Conservation (phyloP, 2,113 vertebrate species). For the Procapra przewalskii region DNA sequence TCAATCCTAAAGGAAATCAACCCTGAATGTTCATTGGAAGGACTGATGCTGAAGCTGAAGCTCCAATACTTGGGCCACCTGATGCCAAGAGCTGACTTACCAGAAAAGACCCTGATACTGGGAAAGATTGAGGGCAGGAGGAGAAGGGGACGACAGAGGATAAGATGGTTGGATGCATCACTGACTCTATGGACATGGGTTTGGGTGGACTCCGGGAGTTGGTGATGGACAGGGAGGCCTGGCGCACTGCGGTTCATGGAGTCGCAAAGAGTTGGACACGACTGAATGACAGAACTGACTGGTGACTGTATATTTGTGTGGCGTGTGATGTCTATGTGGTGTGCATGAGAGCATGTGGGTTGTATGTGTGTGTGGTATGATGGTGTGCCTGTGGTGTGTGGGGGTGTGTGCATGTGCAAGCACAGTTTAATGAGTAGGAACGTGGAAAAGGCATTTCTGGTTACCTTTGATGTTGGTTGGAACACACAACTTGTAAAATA, state of each 20-base stretch:
- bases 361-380: background rate
- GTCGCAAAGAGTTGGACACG: too few species aligned
- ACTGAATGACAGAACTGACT: background rate
- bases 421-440: background rate
- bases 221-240: background rate
- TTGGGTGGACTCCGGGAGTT: background rate
- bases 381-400: background rate
- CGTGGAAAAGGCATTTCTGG: background rate
- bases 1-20: too few species aligned
- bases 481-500: constrained; percentile 74
- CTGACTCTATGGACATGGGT: background rate
- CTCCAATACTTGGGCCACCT: too few species aligned
- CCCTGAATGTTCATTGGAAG: background rate
- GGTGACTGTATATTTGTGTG: too few species aligned
- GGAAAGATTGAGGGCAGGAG: too few species aligned
- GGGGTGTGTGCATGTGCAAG: too few species aligned
- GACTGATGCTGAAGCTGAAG: background rate
- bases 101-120: too few species aligned
- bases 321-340: too few species aligned
- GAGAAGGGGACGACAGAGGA: background rate
- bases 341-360: background rate
- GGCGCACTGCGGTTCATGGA: background rate
- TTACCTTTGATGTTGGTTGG: constrained; percentile 42
- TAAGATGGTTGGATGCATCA: background rate
- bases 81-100: too few species aligned